Evolutionary conservation across 2,888 invertebrate species (phyloP).

Genomic region (Alsophila aescularia): DNA sequence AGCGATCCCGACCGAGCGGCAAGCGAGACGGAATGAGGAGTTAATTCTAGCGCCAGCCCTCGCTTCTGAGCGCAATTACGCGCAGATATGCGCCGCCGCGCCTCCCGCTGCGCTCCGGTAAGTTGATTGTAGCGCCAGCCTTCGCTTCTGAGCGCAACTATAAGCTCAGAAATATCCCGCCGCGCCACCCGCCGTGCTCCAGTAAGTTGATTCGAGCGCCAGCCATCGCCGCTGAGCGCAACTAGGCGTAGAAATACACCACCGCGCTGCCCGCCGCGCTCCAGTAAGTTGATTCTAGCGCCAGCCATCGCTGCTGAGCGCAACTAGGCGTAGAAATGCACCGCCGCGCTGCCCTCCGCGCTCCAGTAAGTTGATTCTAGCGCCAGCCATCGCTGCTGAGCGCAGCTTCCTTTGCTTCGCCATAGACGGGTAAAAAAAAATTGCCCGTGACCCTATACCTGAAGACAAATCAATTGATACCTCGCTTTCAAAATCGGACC

Average conservation of each 20-base stretch:
- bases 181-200: too few species aligned
- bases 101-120: slow-evolving; percentile 57
- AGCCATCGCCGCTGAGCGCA: slow-evolving; percentile 32
- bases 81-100: slow-evolving; percentile 42
- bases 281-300: slow-evolving; percentile 42
- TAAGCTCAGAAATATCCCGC: neutral
- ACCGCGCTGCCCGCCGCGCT: slow-evolving; percentile 50
- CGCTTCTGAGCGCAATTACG: slow-evolving; percentile 38
- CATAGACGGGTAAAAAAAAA: too few species aligned
- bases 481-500: too few species aligned
- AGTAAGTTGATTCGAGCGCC: slow-evolving; percentile 48
- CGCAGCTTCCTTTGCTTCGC: too few species aligned
- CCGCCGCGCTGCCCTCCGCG: neutral
- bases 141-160: neutral
- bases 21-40: slow-evolving; percentile 40
- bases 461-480: too few species aligned
- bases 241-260: slow-evolving; percentile 41
- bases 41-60: slow-evolving; percentile 44
- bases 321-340: too few species aligned
- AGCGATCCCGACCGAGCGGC: slow-evolving; percentile 5
- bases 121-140: neutral
- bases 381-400: slow-evolving; percentile 37
- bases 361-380: slow-evolving; percentile 47
- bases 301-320: neutral
- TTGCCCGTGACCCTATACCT: too few species aligned